A percentile compares a stretch with the other conserved stretches of the same genome.
These are phyloP conservation scores for Ictalurus furcatus DNA, from an alignment of 2,113 vertebrate genomes.

Conservation along the genomic window DNA sequence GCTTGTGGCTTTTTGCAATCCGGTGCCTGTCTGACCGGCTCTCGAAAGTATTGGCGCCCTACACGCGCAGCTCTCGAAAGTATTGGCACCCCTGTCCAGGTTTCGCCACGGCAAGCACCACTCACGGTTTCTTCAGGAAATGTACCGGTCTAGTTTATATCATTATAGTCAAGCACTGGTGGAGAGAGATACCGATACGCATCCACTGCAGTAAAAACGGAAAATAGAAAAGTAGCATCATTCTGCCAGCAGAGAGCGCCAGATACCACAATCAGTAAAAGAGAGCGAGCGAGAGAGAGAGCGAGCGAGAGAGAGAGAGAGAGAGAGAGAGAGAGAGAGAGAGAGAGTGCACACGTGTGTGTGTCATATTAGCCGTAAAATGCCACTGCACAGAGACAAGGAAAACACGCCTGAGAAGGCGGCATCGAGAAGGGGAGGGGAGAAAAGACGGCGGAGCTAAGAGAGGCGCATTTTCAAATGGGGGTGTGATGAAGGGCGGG, in stretches of 20 bases:
- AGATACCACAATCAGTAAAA: slow-evolving; percentile 28
- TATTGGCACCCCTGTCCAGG: no score
- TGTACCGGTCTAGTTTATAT: no score
- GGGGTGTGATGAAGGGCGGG: not conserved
- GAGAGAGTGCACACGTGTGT: not conserved
- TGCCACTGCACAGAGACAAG: slow-evolving; percentile 16
- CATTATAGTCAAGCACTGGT: not conserved
- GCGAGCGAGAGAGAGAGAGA: not conserved
- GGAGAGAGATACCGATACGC: not conserved
- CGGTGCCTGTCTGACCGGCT: no score
- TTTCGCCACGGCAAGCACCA: no score
- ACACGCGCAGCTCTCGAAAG: no score
- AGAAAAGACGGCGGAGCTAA: not conserved
- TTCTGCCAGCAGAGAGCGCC: slow-evolving; percentile 54
- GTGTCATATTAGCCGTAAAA: slow-evolving; percentile 21
- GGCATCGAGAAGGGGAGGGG: not conserved
- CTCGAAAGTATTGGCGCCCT: no score
- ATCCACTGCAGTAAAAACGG: slow-evolving; percentile 56
- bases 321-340: not conserved
- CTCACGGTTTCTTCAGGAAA: no score
- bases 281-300: not conserved
- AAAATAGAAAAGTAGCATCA: slow-evolving; percentile 8
- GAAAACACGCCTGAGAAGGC: not conserved
- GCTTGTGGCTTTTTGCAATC: no score
- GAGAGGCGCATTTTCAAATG: not conserved